These are phyloP conservation scores for Plotosus lineatus DNA, from an alignment of 2,113 vertebrate species.

Conservation along the genomic window DNA sequence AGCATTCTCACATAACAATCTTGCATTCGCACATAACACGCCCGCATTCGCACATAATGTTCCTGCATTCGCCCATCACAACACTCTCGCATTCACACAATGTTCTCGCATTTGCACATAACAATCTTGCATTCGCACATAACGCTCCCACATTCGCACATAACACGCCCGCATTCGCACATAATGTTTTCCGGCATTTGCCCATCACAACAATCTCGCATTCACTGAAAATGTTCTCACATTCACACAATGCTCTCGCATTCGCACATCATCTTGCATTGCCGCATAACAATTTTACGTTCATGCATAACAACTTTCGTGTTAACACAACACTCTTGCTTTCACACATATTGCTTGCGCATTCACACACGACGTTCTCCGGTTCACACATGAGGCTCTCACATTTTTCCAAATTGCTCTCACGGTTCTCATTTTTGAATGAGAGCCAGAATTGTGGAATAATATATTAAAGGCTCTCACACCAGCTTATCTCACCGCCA, in stretches of 20 bases:
- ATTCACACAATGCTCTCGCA: not conserved
- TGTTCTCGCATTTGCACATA: not conserved
- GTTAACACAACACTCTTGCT: too few relatives aligned
- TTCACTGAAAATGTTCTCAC: not conserved
- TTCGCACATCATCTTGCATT: not conserved
- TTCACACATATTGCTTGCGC: not conserved
- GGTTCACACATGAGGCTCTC: not conserved
- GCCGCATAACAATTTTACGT: not conserved
- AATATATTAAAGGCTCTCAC: not conserved
- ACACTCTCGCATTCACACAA: too few relatives aligned
- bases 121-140: not conserved
- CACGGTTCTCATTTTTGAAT: not conserved
- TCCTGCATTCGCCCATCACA: too few relatives aligned
- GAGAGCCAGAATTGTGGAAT: not conserved
- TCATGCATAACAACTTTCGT: too few relatives aligned
- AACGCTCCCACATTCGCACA: too few relatives aligned
- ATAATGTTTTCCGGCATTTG: too few relatives aligned
- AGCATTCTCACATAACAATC: not conserved
- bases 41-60: too few relatives aligned
- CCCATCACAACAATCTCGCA: too few relatives aligned
- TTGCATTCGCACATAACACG: too few relatives aligned
- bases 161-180: too few relatives aligned
- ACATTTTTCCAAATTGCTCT: too few relatives aligned
- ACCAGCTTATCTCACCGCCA: not conserved
- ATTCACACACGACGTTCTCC: not conserved